Percentiles rank a stretch among this genome's conserved stretches.
Conservation (phyloP, 2,797 vertebrate species). For the Enteromius fasciolatus region DNA sequence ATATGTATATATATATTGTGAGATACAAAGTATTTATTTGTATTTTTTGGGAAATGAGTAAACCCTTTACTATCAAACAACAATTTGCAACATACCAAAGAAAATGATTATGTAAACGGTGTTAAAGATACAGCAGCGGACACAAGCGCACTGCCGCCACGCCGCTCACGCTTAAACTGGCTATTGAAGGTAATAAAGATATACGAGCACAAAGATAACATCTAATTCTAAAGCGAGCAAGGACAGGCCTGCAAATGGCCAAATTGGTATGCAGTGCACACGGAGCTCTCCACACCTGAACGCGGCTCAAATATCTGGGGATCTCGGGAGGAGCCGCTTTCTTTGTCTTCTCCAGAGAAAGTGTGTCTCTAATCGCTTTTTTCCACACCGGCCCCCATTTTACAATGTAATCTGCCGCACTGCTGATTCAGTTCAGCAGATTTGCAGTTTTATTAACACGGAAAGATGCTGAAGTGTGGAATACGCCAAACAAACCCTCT, state of each 20-base stretch:
- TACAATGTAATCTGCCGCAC: constrained; percentile 52
- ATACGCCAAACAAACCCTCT: constrained; percentile 52
- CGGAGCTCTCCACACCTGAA: constrained; percentile 10
- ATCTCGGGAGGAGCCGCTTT: constrained; percentile 35
- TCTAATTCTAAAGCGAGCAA: not conserved
- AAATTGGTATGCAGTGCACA: not conserved
- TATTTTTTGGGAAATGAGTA: not conserved
- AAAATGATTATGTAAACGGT: not conserved
- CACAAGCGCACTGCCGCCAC: not conserved
- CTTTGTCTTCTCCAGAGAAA: constrained; percentile 44
- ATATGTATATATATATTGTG: not conserved
- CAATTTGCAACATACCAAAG: not conserved
- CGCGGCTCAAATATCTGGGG: not conserved
- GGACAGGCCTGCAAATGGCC: not conserved
- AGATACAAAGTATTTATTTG: not conserved
- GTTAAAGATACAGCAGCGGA: not conserved
- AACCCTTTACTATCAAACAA: not conserved
- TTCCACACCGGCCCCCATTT: constrained; percentile 36
- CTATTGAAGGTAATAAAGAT: constrained; percentile 11
- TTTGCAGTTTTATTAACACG: constrained; percentile 55
- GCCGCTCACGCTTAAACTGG: not conserved
- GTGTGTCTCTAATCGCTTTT: constrained; percentile 50
- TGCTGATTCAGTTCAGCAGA: constrained; percentile 55
- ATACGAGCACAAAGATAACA: not conserved
- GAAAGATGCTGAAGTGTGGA: constrained; percentile 50